Evolutionary conservation across 2,113 vertebrate species (phyloP).

Genomic region (Oophaga pumilio): DNA sequence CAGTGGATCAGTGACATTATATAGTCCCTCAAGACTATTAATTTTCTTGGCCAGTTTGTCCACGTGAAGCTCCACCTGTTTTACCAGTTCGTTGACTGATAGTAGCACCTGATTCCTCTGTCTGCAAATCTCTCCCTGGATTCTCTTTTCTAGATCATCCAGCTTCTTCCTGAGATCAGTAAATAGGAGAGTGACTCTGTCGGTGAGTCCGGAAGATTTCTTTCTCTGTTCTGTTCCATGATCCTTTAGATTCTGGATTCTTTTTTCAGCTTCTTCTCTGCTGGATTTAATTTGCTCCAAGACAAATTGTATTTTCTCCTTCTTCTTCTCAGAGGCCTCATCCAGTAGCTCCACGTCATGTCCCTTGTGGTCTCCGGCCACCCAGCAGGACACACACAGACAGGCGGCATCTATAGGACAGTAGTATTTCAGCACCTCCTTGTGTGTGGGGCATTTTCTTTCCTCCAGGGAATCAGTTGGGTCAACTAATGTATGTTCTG

Average conservation of each 20-base stretch:
- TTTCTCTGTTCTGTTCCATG: neutral
- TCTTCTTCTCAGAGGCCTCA: conserved; percentile 13
- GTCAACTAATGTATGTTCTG: neutral
- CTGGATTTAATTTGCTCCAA: neutral
- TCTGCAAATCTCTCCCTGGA: conserved; percentile 15
- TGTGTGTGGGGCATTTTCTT: conserved; percentile 19
- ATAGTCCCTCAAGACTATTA: neutral
- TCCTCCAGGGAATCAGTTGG: neutral
- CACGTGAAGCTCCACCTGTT: conserved; percentile 1
- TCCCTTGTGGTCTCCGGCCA: conserved; percentile 17
- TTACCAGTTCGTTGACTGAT: neutral
- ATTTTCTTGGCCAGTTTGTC: conserved; percentile 16
- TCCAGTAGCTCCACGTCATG: conserved; percentile 26
- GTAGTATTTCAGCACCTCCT: conserved; percentile 17
- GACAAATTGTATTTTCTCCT: neutral
- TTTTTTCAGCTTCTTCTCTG: conserved; percentile 26
- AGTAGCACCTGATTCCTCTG: neutral
- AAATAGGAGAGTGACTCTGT: neutral
- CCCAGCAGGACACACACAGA: conserved; percentile 41
- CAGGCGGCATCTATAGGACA: neutral
- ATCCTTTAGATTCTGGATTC: conserved; percentile 7
- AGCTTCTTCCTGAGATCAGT: conserved; percentile 7
- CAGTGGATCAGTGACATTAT: conserved; percentile 8
- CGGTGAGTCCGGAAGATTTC: neutral
- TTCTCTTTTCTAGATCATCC: neutral